A percentile compares a stretch with the other conserved stretches of the same genome.
Conservation (phyloP, 2,888 invertebrate genomes). For the Reticulitermes lucifugus region DNA sequence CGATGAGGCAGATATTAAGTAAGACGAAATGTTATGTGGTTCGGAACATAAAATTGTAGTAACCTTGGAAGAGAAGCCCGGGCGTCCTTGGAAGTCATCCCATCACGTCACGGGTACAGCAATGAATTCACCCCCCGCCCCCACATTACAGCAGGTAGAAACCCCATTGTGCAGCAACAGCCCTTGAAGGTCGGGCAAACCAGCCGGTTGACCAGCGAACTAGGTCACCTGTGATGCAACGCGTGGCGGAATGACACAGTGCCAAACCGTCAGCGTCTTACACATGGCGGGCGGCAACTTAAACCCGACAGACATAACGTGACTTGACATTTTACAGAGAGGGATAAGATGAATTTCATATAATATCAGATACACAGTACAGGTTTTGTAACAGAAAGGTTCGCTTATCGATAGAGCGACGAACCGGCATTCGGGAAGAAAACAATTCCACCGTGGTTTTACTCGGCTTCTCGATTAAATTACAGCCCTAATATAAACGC, state of each 20-base stretch:
- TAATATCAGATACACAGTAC: too few relatives aligned
- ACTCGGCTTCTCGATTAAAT: too few relatives aligned
- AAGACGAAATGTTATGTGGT: neutral
- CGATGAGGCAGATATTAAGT: neutral
- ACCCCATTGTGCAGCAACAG: neutral
- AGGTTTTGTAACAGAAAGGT: too few relatives aligned
- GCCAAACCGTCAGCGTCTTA: neutral
- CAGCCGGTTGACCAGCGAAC: neutral
- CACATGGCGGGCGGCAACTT: neutral
- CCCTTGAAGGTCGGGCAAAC: neutral
- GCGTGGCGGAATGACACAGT: neutral
- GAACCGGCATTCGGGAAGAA: too few relatives aligned
- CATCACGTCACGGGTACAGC: neutral
- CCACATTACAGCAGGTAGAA: neutral
- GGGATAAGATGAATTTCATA: too few relatives aligned
- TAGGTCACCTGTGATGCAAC: neutral
- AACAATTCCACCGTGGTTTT: too few relatives aligned
- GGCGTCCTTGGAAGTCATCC: neutral
- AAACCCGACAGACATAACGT: neutral
- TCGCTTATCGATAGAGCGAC: too few relatives aligned
- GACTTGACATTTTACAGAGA: neutral
- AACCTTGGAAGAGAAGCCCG: neutral
- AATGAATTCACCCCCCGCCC: neutral
- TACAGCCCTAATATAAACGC: too few relatives aligned
- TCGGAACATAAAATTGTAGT: neutral